phyloP scores from a whole-genome alignment of 2,797 vertebrate genomes.

The Onychomys torridus region DNA sequence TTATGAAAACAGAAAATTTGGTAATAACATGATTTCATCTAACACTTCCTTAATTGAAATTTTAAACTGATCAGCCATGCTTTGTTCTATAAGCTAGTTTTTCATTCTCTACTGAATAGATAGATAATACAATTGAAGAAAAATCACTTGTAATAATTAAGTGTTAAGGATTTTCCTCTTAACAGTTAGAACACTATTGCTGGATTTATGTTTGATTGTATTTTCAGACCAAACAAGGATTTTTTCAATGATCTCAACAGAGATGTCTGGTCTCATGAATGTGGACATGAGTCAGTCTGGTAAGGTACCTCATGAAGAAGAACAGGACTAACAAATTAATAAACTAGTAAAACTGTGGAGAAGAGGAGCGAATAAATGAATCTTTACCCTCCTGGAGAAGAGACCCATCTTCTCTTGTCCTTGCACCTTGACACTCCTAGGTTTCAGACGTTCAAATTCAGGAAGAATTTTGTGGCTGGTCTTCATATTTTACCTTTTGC shows the following conservation, averaged over 20 bases:
- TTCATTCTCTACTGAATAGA: not conserved
- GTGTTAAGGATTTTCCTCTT: not conserved
- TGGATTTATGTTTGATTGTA: not conserved
- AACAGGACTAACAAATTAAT: not conserved
- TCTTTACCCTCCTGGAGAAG: no score
- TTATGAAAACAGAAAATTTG: not conserved
- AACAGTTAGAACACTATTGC: not conserved
- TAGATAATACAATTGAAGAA: not conserved
- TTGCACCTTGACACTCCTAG: accelerated
- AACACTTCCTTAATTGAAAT: not conserved
- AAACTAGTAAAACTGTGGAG: not conserved
- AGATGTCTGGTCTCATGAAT: not conserved
- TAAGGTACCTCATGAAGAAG: not conserved
- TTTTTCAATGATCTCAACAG: not conserved
- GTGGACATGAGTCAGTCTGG: not conserved
- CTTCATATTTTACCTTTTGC: not conserved
- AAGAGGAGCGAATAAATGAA: not conserved
- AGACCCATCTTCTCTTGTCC: no score
- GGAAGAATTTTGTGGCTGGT: no score
- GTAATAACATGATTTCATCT: not conserved
- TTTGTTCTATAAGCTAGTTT: not conserved
- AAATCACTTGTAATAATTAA: not conserved
- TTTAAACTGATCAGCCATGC: not conserved
- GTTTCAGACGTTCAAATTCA: not conserved
- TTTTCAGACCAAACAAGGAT: not conserved